Evolutionary conservation across 2,888 invertebrate genomes (phyloP), one percentile per base, ranked within the genome.

Genomic region (Cryptops parisi): DNA sequence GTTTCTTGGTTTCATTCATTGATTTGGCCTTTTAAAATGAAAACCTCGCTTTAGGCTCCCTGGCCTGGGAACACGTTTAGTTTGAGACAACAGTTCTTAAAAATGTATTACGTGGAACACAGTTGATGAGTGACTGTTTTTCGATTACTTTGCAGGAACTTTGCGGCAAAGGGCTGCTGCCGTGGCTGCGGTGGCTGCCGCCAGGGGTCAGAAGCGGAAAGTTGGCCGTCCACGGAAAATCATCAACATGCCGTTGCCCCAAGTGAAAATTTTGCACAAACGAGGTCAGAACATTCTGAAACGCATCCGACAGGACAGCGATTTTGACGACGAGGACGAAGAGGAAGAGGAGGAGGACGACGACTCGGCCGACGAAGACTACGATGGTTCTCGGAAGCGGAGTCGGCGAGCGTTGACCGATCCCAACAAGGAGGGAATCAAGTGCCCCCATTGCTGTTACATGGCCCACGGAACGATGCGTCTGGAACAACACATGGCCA

Each of bases 401-500:
- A 19, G 27, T 19, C 33, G 19, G 4, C n/a, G 47, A 5, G 25
- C 27, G 6, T 21, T 47, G 3, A 46, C 40, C 27, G 58, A 57
- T 6, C 58, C 39, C 19, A 57, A 43, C 17, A 47, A 55, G 52
- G 62, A 61, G 39, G 60, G 62, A 3, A 58, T 62, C 23, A 60
- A 60, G 43, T 76, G 76, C 62, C 76, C 75, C 19, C 71, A 76
- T 54, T 77, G 77, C 63, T 70, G 70, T 47, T 74, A 72, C 57
- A 68, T 69, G 44, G 72, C 76, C 24, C 71, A 72, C 58, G 73
- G 74, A 58, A 70, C 73, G 39, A 63, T 72, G 26, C 62, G 73
- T 41, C 64, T 76, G 54, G 75, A 76, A 61, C 72, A 74, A 58
- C 78, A 78, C 63, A 67, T 75, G 49, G 73, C 76, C 2, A 62